These are phyloP conservation scores for Dolichallabes microphthalmus DNA, from an alignment of 2,113 vertebrate genomes.

Conservation along the genomic window DNA sequence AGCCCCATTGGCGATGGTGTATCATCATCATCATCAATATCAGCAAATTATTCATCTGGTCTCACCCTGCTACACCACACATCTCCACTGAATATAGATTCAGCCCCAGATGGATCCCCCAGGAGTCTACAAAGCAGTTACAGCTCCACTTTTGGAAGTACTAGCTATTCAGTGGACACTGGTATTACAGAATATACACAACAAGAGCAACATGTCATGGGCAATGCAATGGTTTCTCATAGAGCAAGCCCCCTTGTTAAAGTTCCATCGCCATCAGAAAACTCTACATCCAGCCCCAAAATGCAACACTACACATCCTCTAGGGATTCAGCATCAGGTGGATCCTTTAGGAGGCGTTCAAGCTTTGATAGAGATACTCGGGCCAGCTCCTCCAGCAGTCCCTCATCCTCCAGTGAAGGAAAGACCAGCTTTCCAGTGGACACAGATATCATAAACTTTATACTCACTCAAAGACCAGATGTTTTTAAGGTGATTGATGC, in stretches of 20 bases:
- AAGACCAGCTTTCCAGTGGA: conserved; percentile 44
- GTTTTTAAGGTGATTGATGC: neutral
- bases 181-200: neutral
- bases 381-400: neutral
- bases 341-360: conserved; percentile 1
- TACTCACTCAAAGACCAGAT: neutral
- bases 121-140: neutral
- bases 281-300: neutral
- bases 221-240: neutral
- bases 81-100: neutral
- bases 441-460: conserved; percentile 52
- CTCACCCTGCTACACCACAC: neutral
- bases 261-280: neutral
- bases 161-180: neutral
- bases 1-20: neutral
- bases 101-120: neutral
- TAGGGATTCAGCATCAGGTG: neutral
- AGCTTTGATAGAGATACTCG: too few species aligned
- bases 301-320: neutral
- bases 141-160: neutral
- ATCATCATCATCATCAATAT: conserved; percentile 3
- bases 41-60: neutral
- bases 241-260: neutral
- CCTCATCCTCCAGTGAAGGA: neutral
- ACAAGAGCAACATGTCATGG: neutral